These are phyloP conservation scores for Poliocrania exsul DNA, from an alignment of 2,797 vertebrate species.

Conservation along the genomic window DNA sequence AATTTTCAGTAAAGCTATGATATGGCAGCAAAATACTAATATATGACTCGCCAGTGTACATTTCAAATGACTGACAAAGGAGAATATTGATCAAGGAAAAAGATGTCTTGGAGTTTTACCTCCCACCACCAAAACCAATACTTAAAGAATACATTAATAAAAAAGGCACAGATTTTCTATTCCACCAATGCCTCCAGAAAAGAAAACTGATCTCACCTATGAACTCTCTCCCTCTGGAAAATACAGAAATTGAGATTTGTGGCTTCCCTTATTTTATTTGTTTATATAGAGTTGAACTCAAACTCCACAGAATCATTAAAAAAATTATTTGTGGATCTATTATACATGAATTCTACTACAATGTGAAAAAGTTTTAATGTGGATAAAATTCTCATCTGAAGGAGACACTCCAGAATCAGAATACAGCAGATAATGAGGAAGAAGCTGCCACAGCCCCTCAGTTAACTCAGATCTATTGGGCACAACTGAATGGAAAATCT, in stretches of 20 bases:
- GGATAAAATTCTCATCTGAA: not conserved
- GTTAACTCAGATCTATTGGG: constrained; percentile 9
- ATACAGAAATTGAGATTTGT: not conserved
- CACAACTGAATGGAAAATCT: constrained; percentile 33
- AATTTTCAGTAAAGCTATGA: not conserved
- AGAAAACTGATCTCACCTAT: not conserved
- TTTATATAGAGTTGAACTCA: not conserved
- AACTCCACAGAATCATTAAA: not conserved
- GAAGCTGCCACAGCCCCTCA: not conserved
- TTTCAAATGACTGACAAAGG: not conserved
- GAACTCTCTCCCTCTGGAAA: not conserved
- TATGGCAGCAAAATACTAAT: not conserved
- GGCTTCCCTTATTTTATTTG: not conserved
- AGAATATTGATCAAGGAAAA: not conserved
- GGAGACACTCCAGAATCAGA: not conserved
- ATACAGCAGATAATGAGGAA: not conserved
- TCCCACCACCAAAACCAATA: not conserved
- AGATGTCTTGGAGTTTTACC: not conserved
- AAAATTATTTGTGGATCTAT: not conserved
- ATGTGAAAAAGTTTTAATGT: not conserved
- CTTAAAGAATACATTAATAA: not conserved
- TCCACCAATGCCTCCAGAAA: not conserved
- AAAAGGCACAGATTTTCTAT: not conserved
- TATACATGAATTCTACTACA: not conserved
- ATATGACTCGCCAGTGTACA: not conserved